These are phyloP conservation scores for Cancer borealis DNA, from an alignment of 2,888 invertebrate genomes.

Conservation along the genomic window DNA sequence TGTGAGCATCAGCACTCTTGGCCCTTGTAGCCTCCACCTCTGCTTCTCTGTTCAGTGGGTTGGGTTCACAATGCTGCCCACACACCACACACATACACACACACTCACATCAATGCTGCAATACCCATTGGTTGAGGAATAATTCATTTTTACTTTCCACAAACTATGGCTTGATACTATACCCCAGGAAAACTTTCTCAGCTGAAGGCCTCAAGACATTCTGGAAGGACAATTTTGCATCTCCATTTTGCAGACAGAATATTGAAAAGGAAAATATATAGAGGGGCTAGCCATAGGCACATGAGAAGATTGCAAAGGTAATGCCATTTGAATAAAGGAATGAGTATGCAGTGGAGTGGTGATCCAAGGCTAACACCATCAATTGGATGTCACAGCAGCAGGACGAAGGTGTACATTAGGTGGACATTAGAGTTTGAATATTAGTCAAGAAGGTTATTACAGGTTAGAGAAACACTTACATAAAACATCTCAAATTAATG, in stretches of 20 bases:
- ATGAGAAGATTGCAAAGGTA: neutral
- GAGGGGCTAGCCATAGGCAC: neutral
- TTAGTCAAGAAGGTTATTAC: constrained; percentile 57
- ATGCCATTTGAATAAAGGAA: neutral
- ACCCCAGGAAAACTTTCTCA: neutral
- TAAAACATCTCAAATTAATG: constrained; percentile 52
- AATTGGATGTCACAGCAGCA: neutral
- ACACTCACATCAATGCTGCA: neutral
- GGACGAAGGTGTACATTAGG: neutral
- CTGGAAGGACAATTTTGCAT: neutral
- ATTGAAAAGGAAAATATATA: neutral
- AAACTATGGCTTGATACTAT: neutral
- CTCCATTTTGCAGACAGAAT: neutral
- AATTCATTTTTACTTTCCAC: neutral
- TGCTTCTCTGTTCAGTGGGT: neutral
- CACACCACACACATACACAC: neutral
- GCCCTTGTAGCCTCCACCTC: neutral
- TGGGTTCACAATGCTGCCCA: neutral
- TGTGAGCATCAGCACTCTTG: too few relatives aligned
- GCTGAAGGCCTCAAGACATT: neutral
- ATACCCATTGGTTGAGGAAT: neutral
- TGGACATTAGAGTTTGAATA: neutral
- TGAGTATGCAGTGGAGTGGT: neutral
- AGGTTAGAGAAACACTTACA: constrained; percentile 50
- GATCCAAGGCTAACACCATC: neutral